Base-by-base conservation (phyloP, 2,113 vertebrate species). In the Indri indri region DNA sequence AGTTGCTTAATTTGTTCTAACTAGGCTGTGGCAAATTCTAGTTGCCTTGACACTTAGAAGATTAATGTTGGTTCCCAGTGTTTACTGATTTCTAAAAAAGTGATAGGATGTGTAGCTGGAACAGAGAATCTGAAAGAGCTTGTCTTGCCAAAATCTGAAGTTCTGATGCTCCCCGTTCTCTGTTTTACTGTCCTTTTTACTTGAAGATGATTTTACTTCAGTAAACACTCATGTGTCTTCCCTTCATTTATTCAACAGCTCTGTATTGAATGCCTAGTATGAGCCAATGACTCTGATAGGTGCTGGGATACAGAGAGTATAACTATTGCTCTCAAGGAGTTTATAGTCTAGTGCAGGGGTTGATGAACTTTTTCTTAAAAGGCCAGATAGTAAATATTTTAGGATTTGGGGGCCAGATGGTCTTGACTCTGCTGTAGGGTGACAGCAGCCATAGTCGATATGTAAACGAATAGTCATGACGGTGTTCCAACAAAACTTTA, bases 1-100 rank as follows among this genome's bases (percentile, higher is more conserved):
- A 66, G 61, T 96, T 91, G 90, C 71, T 98, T 97, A 97, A 96
- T 96, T 97, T 94, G 70, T 96, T 96, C 91, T 93, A 94, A 93
- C 45, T 87, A 87, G 81, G 34, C 66, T 83, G 61, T 81, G 77
- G 66, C 30, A 83, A 79, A 96, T 97, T 96, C 88, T 76, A 88
- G 88, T 94, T 97, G 88, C 42, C 52, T 82, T 81, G 87, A 84
- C 52, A 82, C 79, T 88, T 89, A 80, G 70, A 83, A 80, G 80
- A 80, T 84, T 65, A 79, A 82, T 68, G n/a, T 90, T 95, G 47
- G 71, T 90, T 93, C 47, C 52, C 7, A 37, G 27, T 73, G 77
- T 91, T 95, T 88, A 96, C 63, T 90, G n/a, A 45, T 81, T 90
- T 83, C 82, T 81, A 0, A 37, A 88, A 73, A 95, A 91, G 34